Evolutionary conservation across 2,113 vertebrate species (phyloP), one percentile per base, ranked within the genome.

Genomic region (Aldabrachelys gigantea): DNA sequence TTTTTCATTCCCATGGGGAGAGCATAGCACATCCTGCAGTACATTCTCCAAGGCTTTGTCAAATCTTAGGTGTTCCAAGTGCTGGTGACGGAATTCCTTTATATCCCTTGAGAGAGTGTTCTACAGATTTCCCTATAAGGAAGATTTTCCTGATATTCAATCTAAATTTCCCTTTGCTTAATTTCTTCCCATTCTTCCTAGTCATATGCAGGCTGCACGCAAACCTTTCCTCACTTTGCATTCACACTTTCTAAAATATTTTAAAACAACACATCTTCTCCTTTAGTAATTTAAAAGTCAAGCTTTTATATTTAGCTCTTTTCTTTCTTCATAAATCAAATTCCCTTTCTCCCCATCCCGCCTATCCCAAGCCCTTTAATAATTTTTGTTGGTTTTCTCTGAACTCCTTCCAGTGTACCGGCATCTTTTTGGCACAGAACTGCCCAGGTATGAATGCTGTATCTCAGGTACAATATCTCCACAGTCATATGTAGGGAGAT

Each of bases 391-490:
- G 2, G 11, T n/a, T 13, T 44, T 7, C 50, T 85, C 24, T 50
- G 3, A 49, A 47, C 91, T 76, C 72, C 25, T 13, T 22, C 4
- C 29, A 65, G 31, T 3, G 75, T 82, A 91, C 57, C 57, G 47
- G 38, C 76, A 90, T 69, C 21, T 84, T 85, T 95, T 90, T 72
- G 75, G 52, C 89, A 95, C 12, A 9, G 80, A 88, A 89, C 65
- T 72, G n/a, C 65, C 65, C 3, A 57, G 6, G 19, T 27, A 24
- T 86, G 27, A n/a, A 59, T 38, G 44, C 72, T 86, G 35, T 10
- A 59, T 7, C 24, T 69, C 8, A 88, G 19, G 7, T 31, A 82
- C 21, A 19, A n/a, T 24, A 47, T 7, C 1, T 0, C 41, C 52
- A 82, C 85, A 84, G 93, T 59, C 21, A 35, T 82, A 72, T 21